A percentile compares a stretch with the other conserved stretches of the same genome.
Conservation (phyloP, 2,797 vertebrate species). For the Lindbergichthys nudifrons region DNA sequence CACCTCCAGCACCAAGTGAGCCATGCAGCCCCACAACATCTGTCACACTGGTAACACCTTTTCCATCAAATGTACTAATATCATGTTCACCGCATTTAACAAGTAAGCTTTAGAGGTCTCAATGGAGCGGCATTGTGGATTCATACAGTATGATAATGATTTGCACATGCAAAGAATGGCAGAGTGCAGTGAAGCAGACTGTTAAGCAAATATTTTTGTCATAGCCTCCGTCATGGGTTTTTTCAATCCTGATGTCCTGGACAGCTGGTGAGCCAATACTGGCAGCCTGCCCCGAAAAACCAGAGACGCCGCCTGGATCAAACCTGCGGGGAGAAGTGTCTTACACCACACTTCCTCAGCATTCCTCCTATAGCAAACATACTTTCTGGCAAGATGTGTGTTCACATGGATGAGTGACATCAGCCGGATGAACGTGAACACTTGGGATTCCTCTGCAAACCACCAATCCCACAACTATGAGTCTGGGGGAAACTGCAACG, state of each 20-base stretch:
- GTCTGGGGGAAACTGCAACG: conserved; percentile 1
- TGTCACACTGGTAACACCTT: conserved; percentile 15
- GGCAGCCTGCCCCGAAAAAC: conserved; percentile 67
- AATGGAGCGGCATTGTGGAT: background rate
- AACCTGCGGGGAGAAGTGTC: conserved; percentile 52
- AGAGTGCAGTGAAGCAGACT: conserved; percentile 41
- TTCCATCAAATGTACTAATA: background rate
- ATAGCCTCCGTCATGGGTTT: conserved; percentile 59
- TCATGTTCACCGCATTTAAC: background rate
- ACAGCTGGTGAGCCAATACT: conserved; percentile 67
- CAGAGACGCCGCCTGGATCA: conserved; percentile 58
- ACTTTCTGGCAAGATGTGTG: conserved; percentile 13
- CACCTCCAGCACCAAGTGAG: conserved; percentile 39
- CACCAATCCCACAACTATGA: conserved; percentile 39
- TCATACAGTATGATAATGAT: conserved; percentile 35
- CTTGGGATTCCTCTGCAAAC: conserved; percentile 57
- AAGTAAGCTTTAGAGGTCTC: background rate
- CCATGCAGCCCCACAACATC: conserved; percentile 4
- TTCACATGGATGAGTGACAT: conserved; percentile 47
- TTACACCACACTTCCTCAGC: conserved; percentile 49
- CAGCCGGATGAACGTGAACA: conserved; percentile 50
- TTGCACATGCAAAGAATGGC: conserved; percentile 52
- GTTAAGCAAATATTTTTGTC: conserved; percentile 64
- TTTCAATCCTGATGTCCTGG: conserved; percentile 59
- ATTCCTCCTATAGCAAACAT: conserved; percentile 45